Base-by-base conservation (phyloP, 2,113 vertebrate genomes). In the Cyprinodon brontotheroides region DNA sequence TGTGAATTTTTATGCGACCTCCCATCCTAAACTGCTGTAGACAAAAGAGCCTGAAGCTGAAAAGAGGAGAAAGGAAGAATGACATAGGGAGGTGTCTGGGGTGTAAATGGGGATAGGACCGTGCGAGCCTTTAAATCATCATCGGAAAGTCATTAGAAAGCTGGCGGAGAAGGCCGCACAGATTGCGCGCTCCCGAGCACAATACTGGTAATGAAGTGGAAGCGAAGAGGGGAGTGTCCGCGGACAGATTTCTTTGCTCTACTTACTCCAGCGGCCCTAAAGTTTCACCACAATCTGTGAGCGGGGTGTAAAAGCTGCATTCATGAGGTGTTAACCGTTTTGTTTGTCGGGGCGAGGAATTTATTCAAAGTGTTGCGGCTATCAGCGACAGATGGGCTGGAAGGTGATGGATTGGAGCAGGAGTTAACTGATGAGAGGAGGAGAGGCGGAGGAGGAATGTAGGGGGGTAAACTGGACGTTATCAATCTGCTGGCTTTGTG, bases 81-180 rank as follows among this genome's bases (percentile, higher is more conserved):
- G 89, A 77, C 70, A 80, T 84, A 84, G 93, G 93, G 92, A 93
- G 75, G 39, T 50, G 60, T 86, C 79, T 62, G 74, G 81, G 74
- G 83, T 60, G 72, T 22, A 64, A 37, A 43, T 37, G n/a, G 71
- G 70, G 12, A 53, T 66, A 43, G 36, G 60, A 2, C 67, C 64
- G 41, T 78, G 69, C 59, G 64, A 92, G 74, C 92, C 88, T 85
- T 90, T 94, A 94, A 94, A 93, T 95, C 94, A 93, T 88, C 91
- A 91, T 93, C 89, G 91, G 87, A 95, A 95, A 95, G 68, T 94
- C 93, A 95, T 96, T 94, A 95, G 91, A 94, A 95, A 95, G 93
- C 93, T 95, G 93, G 89, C 39, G 2, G 84, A 86, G 91, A 80
- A 77, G 81, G 90, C 84, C 89, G 92, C 93, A 93, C 94, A 96